phyloP scores from a whole-genome alignment of 2,888 invertebrate species.

The Zygothrica quintamaculata region DNA sequence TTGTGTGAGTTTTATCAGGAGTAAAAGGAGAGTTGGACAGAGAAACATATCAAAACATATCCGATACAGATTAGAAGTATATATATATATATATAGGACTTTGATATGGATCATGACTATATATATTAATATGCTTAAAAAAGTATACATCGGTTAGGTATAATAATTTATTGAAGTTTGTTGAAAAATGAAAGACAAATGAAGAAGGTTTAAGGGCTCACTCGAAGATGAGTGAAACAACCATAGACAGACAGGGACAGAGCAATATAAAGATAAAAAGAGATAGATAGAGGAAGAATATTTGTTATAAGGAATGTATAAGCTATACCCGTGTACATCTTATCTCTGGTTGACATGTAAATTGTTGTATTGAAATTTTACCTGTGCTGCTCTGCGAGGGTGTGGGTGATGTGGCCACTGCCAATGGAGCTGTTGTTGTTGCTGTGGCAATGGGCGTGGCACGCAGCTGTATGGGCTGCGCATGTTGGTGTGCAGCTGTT shows the following conservation, averaged over 20 bases:
- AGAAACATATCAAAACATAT: no score
- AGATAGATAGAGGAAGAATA: not conserved
- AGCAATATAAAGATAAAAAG: not conserved
- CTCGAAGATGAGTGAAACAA: not conserved
- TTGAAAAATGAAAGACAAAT: no score
- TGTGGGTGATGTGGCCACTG: conserved; percentile 87
- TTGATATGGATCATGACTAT: not conserved
- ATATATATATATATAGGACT: not conserved
- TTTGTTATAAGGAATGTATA: no score
- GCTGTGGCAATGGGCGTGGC: conserved; percentile 48
- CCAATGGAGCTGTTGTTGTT: conserved; percentile 62
- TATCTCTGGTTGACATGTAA: no score
- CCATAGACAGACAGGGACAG: not conserved
- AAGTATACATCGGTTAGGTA: no score
- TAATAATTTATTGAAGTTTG: no score
- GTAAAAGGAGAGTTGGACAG: no score
- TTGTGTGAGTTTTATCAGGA: no score
- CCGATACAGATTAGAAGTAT: not conserved
- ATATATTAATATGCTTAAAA: no score
- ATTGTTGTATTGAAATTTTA: conserved; percentile 30
- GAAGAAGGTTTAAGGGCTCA: no score
- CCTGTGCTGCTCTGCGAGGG: conserved; percentile 88
- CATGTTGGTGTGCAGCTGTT: conserved; percentile 36
- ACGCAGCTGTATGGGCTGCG: conserved; percentile 51
- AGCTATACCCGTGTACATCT: no score